Base-by-base conservation (phyloP, 2,888 invertebrate species). In the Onthophagus sagittarius region DNA sequence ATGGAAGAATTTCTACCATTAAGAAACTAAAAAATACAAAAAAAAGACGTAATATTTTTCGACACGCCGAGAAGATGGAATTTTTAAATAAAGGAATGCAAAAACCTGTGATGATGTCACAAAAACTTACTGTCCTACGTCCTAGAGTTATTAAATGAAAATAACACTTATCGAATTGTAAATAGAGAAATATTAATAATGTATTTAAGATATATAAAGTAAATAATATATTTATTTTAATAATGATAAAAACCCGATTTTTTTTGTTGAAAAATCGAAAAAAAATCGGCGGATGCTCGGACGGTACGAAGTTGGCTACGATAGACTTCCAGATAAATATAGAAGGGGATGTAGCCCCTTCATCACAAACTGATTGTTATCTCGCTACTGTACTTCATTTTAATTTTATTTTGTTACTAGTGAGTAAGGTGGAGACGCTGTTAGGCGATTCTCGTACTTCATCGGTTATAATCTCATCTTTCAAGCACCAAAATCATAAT, bases 41-140 rank as follows among this genome's bases (percentile, higher is more conserved):
- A 23, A 23, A 23, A 23, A 23, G 23, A 23, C 23, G 23, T 23
- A 23, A 53, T 53, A 11, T 53, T 53, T 53, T 53, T 53, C 39
- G 39, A 53, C 39, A 53, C 7, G 39, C 39, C 39, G 39, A 53
- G 39, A 53, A 53, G 39, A 53, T 53, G 11, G 11, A 53, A 53
- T 9, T 53, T 9, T 9, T 9, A 53, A 53, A 1, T 15, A 14
- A 23, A 62, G 39, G 65, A 71, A 15, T 77, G 78, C 77, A 80
- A 78, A 80, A 79, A 82, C 83, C 82, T 84, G 83, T 84, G 83
- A 83, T 84, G 80, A 79, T 81, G 81, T 80, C 75, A 75, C 74
- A 53, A 53, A 53, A 23, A 53, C 9, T 53, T 53, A 53, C 39
- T 53, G 39, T 53, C 39, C 39, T 72, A 70, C 32, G 67, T 67